These are phyloP conservation scores for Eupithecia subfuscata DNA, from an alignment of 2,888 invertebrate genomes.

Conservation along the genomic window DNA sequence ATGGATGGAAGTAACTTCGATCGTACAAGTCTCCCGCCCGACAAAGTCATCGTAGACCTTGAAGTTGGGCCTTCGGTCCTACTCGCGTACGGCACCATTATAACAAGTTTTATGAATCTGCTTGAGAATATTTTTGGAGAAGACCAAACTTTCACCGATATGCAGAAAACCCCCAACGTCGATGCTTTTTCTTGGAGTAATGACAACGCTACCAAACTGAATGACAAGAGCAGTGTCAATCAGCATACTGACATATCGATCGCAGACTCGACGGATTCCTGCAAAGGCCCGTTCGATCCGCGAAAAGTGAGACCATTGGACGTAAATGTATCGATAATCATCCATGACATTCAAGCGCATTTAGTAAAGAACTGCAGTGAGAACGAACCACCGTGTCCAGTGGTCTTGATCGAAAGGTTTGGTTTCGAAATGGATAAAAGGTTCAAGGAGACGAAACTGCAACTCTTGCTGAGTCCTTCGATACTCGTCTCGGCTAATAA, in stretches of 20 bases:
- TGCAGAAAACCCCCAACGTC: slow-evolving; percentile 87
- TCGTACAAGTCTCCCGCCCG: slow-evolving; percentile 92
- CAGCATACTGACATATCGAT: slow-evolving; percentile 83
- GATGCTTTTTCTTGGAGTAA: slow-evolving; percentile 72
- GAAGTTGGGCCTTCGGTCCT: slow-evolving; percentile 97
- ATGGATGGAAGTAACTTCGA: slow-evolving; percentile 92
- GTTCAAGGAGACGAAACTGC: slow-evolving; percentile 95
- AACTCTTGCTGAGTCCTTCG: slow-evolving; percentile 94
- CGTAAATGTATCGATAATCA: slow-evolving; percentile 95
- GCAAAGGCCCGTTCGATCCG: slow-evolving; percentile 90
- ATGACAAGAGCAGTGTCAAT: slow-evolving; percentile 73
- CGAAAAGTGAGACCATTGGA: slow-evolving; percentile 94
- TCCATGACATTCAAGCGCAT: slow-evolving; percentile 98
- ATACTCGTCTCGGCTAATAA: slow-evolving; percentile 92
- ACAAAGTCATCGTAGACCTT: slow-evolving; percentile 95
- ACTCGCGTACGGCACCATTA: slow-evolving; percentile 95
- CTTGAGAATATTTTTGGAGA: slow-evolving; percentile 99
- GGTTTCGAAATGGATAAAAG: slow-evolving; percentile 99
- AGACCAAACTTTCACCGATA: slow-evolving; percentile 96
- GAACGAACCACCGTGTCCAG: slow-evolving; percentile 95
- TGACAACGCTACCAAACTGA: slow-evolving; percentile 69
- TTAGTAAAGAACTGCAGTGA: slow-evolving; percentile 95
- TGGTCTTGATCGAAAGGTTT: slow-evolving; percentile 93
- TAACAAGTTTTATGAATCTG: slow-evolving; percentile 94
- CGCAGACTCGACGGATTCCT: slow-evolving; percentile 86